These are phyloP conservation scores for Rattus norvegicus DNA, from an alignment of 2,113 vertebrate genomes.

Conservation along the genomic window GRCr8 NC_086032.1:62063501-62064000, in stretches of 20 bases:
- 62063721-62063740: neutral
- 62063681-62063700: neutral
- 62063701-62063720: neutral
- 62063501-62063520: neutral
- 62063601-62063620: neutral
- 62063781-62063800: neutral
- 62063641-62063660: neutral
- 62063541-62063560: neutral
- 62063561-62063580: neutral
- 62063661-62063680: conserved; percentile 54
- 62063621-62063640: neutral
- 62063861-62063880: conserved; percentile 91
- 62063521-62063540: neutral
- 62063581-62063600: conserved; percentile 34
- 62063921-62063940: conserved; percentile 91
- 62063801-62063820: conserved; percentile 66
- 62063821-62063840: conserved; percentile 93
- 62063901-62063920: conserved; percentile 92
- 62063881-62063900: conserved; percentile 87
- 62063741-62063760: conserved; percentile 13
- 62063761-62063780: neutral
- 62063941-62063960: conserved; percentile 93
- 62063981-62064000: conserved; percentile 88
- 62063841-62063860: conserved; percentile 97
- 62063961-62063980: conserved; percentile 89